A percentile compares a stretch with the other conserved stretches of the same genome.
phyloP scores from a whole-genome alignment of 2,888 invertebrate genomes.

The Perithous albicinctus region DNA sequence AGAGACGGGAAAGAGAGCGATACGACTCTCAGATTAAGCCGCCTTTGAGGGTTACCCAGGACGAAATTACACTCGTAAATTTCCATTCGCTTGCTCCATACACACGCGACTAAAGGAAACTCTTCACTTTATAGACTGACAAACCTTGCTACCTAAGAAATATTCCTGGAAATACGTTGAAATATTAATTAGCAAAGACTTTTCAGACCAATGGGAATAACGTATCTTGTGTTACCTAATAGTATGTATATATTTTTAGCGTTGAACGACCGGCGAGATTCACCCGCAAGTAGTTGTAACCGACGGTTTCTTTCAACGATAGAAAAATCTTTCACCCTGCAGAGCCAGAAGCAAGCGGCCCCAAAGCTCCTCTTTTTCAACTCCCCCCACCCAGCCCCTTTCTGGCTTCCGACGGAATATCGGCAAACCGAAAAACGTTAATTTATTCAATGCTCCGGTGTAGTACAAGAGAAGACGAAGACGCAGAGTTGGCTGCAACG shows the following conservation, averaged over 20 bases:
- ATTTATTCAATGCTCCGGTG: slow-evolving; percentile 81
- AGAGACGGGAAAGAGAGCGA: slow-evolving; percentile 53
- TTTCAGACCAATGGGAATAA: slow-evolving; percentile 40
- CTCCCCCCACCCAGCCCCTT: slow-evolving; percentile 27
- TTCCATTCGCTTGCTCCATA: slow-evolving; percentile 55
- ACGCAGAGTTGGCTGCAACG: slow-evolving; percentile 55
- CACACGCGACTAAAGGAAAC: slow-evolving; percentile 6
- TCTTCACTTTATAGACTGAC: slow-evolving; percentile 4
- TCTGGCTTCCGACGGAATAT: slow-evolving; percentile 72
- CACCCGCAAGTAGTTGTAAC: slow-evolving; percentile 36
- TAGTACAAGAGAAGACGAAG: slow-evolving; percentile 68
- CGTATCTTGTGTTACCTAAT: slow-evolving; percentile 2
- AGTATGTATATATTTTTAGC: slow-evolving; percentile 38
- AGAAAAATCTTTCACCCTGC: slow-evolving; percentile 60
- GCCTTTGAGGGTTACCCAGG: slow-evolving; percentile 67
- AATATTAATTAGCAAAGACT: slow-evolving; percentile 62
- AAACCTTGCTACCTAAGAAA: slow-evolving; percentile 36
- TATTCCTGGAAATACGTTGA: slow-evolving; percentile 48
- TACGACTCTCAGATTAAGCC: slow-evolving; percentile 66
- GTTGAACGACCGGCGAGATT: slow-evolving; percentile 21
- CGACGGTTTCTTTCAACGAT: slow-evolving; percentile 51
- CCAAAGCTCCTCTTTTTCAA: slow-evolving; percentile 48
- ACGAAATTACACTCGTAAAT: slow-evolving; percentile 67
- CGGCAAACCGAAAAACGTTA: slow-evolving; percentile 82
- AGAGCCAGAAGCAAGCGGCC: slow-evolving; percentile 40